phyloP scores from a whole-genome alignment of 1,140 invertebrate species.

The Megathymus violae region DNA sequence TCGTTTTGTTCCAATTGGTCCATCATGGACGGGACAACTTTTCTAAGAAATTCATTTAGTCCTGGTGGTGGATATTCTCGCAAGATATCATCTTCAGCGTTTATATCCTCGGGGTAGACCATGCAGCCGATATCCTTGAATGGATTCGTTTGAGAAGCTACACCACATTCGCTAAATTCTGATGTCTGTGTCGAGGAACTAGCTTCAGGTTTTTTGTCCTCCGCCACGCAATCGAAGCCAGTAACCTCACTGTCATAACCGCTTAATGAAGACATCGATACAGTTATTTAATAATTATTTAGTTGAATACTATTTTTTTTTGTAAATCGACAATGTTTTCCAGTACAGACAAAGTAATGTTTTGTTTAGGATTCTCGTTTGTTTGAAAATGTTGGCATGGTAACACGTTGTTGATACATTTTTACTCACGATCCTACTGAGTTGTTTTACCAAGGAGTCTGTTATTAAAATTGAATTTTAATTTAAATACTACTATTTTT shows the following conservation, averaged over 20 bases:
- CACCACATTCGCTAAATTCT: constrained; percentile 52
- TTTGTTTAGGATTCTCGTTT: constrained; percentile 19
- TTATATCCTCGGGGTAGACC: constrained; percentile 50
- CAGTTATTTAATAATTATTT: constrained; percentile 12
- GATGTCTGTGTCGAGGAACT: constrained; percentile 61
- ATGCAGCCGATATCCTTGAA: constrained; percentile 52
- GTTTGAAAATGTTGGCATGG: constrained; percentile 19
- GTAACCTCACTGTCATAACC: constrained; percentile 69
- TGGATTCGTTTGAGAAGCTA: constrained; percentile 52
- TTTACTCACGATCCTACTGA: background rate
- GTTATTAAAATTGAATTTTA: too few relatives aligned
- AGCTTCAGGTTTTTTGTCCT: constrained; percentile 36
- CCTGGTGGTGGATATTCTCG: constrained; percentile 60
- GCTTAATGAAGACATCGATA: constrained; percentile 61
- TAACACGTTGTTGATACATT: constrained; percentile 16
- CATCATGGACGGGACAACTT: constrained; percentile 65
- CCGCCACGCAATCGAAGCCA: constrained; percentile 60
- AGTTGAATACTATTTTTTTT: background rate
- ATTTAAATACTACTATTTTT: too few relatives aligned
- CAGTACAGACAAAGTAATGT: background rate
- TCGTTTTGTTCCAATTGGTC: constrained; percentile 66
- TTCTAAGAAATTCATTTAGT: constrained; percentile 63
- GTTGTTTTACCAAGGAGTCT: too few relatives aligned
- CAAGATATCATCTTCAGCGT: constrained; percentile 42
- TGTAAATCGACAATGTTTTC: background rate